Evolutionary conservation across 2,888 invertebrate species (phyloP).

Genomic region (Amphipyra tragopoginis): DNA sequence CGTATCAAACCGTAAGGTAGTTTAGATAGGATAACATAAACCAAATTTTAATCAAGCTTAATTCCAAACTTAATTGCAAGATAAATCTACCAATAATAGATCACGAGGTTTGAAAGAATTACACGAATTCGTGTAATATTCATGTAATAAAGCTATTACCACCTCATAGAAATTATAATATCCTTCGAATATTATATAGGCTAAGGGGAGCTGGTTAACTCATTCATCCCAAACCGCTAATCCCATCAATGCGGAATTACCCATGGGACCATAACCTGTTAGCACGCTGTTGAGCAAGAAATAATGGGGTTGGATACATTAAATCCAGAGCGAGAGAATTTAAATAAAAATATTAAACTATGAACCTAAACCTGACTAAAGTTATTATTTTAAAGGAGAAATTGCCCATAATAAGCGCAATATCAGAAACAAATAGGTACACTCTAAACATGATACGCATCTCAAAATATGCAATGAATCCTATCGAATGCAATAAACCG

Average conservation of each 20-base stretch:
- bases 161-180: slow-evolving; percentile 21
- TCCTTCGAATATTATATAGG: slow-evolving; percentile 26
- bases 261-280: slow-evolving; percentile 46
- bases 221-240: slow-evolving; percentile 50
- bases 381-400: not conserved
- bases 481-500: slow-evolving; percentile 49
- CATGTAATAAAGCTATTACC: slow-evolving; percentile 11
- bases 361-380: no score
- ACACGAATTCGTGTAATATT: no score
- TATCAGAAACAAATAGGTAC: not conserved
- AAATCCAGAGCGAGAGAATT: slow-evolving; percentile 21
- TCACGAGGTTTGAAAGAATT: no score
- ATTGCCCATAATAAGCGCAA: not conserved
- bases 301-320: slow-evolving; percentile 37
- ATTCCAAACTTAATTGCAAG: no score
- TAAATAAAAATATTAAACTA: no score
- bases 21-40: no score
- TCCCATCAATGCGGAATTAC: slow-evolving; percentile 55
- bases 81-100: no score
- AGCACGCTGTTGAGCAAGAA: slow-evolving; percentile 36
- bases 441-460: slow-evolving; percentile 14
- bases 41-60: no score
- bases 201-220: slow-evolving; percentile 30
- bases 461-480: slow-evolving; percentile 56
- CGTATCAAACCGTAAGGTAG: no score